A percentile compares a stretch with the other conserved stretches of the same genome.
phyloP scores from a whole-genome alignment of 2,888 invertebrate species.

The Falcaria lacertinaria region DNA sequence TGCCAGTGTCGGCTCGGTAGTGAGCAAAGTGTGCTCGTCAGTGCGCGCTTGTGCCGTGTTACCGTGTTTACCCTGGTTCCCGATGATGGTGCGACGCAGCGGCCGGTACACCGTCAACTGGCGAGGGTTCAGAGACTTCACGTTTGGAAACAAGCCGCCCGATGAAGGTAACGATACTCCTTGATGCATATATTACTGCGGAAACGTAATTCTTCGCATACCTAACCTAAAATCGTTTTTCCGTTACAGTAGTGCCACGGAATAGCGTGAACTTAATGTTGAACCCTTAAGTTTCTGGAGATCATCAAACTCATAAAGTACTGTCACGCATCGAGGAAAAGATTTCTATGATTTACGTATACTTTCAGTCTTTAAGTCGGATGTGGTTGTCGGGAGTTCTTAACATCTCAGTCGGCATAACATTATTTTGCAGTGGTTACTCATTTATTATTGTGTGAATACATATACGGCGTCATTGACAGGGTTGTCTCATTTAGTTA shows the following conservation, averaged over 20 bases:
- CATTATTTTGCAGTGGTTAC: too few relatives aligned
- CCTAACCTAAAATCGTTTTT: slow-evolving; percentile 45
- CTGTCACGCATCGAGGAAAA: too few relatives aligned
- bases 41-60: slow-evolving; percentile 21
- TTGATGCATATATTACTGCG: slow-evolving; percentile 19
- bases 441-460: too few relatives aligned
- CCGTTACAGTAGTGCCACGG: slow-evolving; percentile 4
- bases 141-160: slow-evolving; percentile 68
- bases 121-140: slow-evolving; percentile 72
- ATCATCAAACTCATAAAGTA: not conserved
- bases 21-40: slow-evolving; percentile 29
- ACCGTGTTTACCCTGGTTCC: slow-evolving; percentile 24
- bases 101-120: slow-evolving; percentile 76
- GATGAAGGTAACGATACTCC: slow-evolving; percentile 57
- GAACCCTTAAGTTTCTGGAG: not conserved
- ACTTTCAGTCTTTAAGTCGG: too few relatives aligned
- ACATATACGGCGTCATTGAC: too few relatives aligned
- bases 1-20: slow-evolving; percentile 33
- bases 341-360: too few relatives aligned
- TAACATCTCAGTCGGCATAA: too few relatives aligned
- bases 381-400: too few relatives aligned
- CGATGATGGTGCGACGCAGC: slow-evolving; percentile 75
- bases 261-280: not conserved
- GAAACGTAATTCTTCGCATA: slow-evolving; percentile 13
- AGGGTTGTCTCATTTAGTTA: too few relatives aligned